Base-by-base conservation (phyloP, 1,140 invertebrate genomes). In the Drosophila mayri region DNA sequence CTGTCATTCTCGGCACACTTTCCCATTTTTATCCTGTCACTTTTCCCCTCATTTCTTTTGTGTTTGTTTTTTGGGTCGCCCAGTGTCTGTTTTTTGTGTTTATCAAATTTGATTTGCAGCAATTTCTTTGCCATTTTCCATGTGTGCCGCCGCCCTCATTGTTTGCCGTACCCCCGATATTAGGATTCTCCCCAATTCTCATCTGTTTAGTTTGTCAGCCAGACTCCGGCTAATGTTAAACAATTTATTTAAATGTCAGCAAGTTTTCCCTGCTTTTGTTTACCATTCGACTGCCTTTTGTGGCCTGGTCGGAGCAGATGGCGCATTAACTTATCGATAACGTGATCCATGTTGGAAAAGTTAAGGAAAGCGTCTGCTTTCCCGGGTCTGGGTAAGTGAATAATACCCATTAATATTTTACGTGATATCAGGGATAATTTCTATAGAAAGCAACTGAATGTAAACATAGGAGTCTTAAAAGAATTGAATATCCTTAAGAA, bases 61-160 rank as follows among this genome's bases (percentile, higher is more conserved):
- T 73, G 52, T 52, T 60, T 70, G 47, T 57, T 68, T 78, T 65
- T 82, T 74, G 49, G 46, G 44, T 62, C 67, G 55, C 47, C 58
- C 25, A 73, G 50, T 18, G 28, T 71, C 35, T 32, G 37, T 67
- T 85, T 85, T 61, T 74, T 74, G 61, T 88, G 85, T 88, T 88
- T 90, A 88, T 88, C 85, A 88, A 88, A 90, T 90, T 90, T 90
- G 85, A 90, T 90, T 90, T 87, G 74, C 77, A 80, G 85, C 81
- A 76, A 90, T 90, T 90, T 90, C 81, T 90, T 85, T 81, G 70
- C 85, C 78, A 90, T 90, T 90, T 90, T 79, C 72, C 84, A 72
- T 86, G 82, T 86, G 82, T 86, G 18, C 16, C 18, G 65, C 37
- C 66, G 66, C 66, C 79, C 58, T 49, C 61, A 72, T 81, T 77